Percentiles rank a stretch among this genome's conserved stretches.
Conservation (phyloP, 2,113 vertebrate genomes). For the Aleadryas rufinucha region DNA sequence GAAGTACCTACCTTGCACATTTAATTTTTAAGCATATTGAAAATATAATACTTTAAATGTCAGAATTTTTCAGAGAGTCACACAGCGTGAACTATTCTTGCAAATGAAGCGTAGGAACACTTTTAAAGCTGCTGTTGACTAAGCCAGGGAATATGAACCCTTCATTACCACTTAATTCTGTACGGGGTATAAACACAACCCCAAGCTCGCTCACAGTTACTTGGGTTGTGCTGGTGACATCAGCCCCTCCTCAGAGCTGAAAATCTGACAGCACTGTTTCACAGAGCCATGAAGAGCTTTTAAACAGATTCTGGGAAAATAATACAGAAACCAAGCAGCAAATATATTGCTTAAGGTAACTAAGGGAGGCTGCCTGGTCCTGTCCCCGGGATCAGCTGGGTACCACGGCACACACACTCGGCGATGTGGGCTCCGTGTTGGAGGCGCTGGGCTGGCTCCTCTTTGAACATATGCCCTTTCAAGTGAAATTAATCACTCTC, state of each 20-base stretch:
- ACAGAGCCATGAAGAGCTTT: background rate
- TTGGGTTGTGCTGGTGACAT: background rate
- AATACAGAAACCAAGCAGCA: background rate
- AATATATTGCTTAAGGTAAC: background rate
- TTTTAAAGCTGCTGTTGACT: background rate
- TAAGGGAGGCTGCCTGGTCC: background rate
- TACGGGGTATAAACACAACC: background rate
- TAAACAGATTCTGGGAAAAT: background rate
- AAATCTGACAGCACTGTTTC: background rate
- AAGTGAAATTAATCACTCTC: slow-evolving; percentile 95
- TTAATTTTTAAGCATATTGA: background rate
- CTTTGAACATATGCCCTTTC: slow-evolving; percentile 87
- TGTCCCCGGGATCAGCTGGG: slow-evolving; percentile 41
- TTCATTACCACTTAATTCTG: background rate
- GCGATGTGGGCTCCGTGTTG: slow-evolving; percentile 56
- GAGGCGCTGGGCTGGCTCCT: slow-evolving; percentile 70
- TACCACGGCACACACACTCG: slow-evolving; percentile 22
- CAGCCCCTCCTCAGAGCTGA: background rate
- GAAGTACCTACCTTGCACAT: background rate
- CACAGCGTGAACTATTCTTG: background rate
- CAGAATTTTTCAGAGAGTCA: background rate
- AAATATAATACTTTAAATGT: background rate
- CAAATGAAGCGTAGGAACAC: background rate
- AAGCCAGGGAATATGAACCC: background rate
- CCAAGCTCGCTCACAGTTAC: background rate